Percentiles rank a stretch among this genome's conserved stretches.
phyloP scores from a whole-genome alignment of 2,888 invertebrate species.

The Hofmannophila pseudospretella region DNA sequence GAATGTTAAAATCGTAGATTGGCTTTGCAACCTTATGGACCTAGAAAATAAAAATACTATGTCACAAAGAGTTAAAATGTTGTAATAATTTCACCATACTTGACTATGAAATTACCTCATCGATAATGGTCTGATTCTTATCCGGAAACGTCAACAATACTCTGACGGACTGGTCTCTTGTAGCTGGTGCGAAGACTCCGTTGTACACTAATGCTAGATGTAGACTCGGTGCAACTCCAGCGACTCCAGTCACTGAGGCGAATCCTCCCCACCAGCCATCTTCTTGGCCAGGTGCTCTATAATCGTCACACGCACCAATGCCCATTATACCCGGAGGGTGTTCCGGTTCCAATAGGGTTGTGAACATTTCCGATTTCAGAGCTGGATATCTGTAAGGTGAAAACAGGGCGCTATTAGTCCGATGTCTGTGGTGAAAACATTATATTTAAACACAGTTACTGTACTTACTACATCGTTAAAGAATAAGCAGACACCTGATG shows the following conservation, averaged over 20 bases:
- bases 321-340: constrained; percentile 82
- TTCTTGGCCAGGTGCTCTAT: constrained; percentile 68
- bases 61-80: too few species aligned
- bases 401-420: too few species aligned
- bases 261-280: constrained; percentile 91
- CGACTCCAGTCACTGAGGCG: constrained; percentile 89
- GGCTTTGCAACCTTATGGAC: constrained; percentile 83
- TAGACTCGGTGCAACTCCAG: constrained; percentile 87
- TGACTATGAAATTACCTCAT: constrained; percentile 77
- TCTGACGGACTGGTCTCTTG: constrained; percentile 81
- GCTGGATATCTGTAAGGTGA: constrained; percentile 82
- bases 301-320: constrained; percentile 74
- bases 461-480: too few species aligned
- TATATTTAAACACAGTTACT: too few species aligned
- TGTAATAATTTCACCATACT: too few species aligned
- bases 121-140: constrained; percentile 84
- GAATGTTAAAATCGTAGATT: constrained; percentile 84
- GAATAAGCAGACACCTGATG: too few species aligned
- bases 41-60: constrained; percentile 43
- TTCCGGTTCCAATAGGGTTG: constrained; percentile 82
- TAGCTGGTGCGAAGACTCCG: constrained; percentile 84
- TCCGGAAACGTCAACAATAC: constrained; percentile 84
- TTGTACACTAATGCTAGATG: constrained; percentile 90
- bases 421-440: too few species aligned
- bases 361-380: constrained; percentile 88